Percentiles rank a stretch among this genome's conserved stretches.
Conservation (phyloP, 1,140 invertebrate genomes). For the Globodera ellingtonae region DNA sequence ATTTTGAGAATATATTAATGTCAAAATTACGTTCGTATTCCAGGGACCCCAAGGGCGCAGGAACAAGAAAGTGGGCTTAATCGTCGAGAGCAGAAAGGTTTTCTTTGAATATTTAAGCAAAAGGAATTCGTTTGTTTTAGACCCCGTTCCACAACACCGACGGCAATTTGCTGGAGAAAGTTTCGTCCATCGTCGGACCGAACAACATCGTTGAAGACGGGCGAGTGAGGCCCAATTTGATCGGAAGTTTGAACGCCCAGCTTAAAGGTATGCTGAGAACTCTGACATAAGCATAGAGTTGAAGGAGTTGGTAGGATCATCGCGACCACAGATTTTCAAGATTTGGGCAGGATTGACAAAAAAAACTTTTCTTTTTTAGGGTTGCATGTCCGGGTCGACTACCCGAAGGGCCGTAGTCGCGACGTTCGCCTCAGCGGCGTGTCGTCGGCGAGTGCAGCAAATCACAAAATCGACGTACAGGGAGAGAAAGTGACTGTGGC, state of each 20-base stretch:
- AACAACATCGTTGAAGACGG: slow-evolving; percentile 17
- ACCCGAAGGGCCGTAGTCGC: slow-evolving; percentile 27
- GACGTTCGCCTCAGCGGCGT: slow-evolving; percentile 31
- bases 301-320: no score
- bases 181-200: slow-evolving; percentile 21
- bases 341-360: background rate
- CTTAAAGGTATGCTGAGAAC: slow-evolving; percentile 24
- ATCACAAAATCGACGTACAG: slow-evolving; percentile 28
- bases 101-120: background rate
- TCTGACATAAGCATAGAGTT: background rate
- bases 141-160: slow-evolving; percentile 27
- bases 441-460: slow-evolving; percentile 14
- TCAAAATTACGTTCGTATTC: background rate
- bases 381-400: slow-evolving; percentile 28
- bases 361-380: slow-evolving; percentile 21
- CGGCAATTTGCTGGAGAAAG: slow-evolving; percentile 15
- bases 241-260: slow-evolving; percentile 29
- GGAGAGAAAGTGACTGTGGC: slow-evolving; percentile 30
- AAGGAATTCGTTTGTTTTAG: background rate
- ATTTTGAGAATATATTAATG: background rate
- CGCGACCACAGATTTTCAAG: background rate
- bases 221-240: slow-evolving; percentile 5
- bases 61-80: slow-evolving; percentile 28
- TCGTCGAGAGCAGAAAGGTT: slow-evolving; percentile 41
- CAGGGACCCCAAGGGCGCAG: slow-evolving; percentile 32